Conservation (phyloP, 2,113 vertebrate genomes). For the Cyprinodon tularosa region DNA sequence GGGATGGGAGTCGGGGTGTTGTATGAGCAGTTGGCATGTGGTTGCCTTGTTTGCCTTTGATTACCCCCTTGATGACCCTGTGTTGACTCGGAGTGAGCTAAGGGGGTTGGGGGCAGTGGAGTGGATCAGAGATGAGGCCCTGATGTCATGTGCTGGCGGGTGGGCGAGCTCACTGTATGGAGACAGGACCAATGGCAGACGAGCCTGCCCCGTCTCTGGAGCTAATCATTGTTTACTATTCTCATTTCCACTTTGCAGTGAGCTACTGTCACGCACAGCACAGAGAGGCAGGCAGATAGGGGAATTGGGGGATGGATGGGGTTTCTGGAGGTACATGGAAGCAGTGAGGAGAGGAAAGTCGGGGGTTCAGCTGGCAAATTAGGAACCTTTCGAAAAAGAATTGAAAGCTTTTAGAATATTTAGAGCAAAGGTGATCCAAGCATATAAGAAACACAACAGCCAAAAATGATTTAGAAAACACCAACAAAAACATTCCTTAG, state of each 20-base stretch:
- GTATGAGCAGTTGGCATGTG: slow-evolving; percentile 79
- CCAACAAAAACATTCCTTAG: slow-evolving; percentile 61
- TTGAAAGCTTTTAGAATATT: slow-evolving; percentile 21
- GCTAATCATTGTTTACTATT: slow-evolving; percentile 87
- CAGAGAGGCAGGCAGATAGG: slow-evolving; percentile 66
- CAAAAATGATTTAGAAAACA: slow-evolving; percentile 55
- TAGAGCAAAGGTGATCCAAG: slow-evolving; percentile 45
- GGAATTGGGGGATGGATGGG: slow-evolving; percentile 32
- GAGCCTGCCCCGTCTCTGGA: slow-evolving; percentile 77
- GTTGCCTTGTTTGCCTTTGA: slow-evolving; percentile 81
- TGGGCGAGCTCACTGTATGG: slow-evolving; percentile 54
- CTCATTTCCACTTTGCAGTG: slow-evolving; percentile 85
- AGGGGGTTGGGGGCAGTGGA: background rate
- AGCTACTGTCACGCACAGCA: slow-evolving; percentile 86
- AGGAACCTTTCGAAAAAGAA: slow-evolving; percentile 47
- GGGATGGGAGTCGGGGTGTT: slow-evolving; percentile 39
- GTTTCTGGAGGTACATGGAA: slow-evolving; percentile 19
- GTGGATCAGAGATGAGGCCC: slow-evolving; percentile 17
- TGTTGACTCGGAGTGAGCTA: slow-evolving; percentile 66
- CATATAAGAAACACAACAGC: slow-evolving; percentile 21
- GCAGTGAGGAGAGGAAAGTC: slow-evolving; percentile 38
- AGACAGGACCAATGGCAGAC: slow-evolving; percentile 76
- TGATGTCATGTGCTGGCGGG: slow-evolving; percentile 64
- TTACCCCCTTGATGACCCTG: slow-evolving; percentile 80
- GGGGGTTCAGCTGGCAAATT: slow-evolving; percentile 64